phyloP scores from a whole-genome alignment of 1,140 invertebrate genomes.

The Argopecten irradians region DNA sequence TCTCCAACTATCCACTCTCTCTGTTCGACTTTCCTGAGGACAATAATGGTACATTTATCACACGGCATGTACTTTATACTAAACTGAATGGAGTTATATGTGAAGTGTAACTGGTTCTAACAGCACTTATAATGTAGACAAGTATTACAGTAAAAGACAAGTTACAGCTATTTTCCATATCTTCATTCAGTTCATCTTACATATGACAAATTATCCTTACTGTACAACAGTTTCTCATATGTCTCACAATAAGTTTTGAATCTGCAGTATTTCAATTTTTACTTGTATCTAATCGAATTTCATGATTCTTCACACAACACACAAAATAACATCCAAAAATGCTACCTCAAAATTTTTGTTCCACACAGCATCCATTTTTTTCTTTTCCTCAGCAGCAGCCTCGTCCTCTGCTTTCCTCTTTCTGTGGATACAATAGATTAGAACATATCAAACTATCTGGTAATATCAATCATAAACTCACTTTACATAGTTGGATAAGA shows the following conservation, averaged over 20 bases:
- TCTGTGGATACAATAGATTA: constrained; percentile 62
- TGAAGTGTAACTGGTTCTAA: not conserved
- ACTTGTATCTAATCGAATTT: too few species aligned
- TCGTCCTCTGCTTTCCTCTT: constrained; percentile 97
- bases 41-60: constrained; percentile 68
- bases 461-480: not conserved
- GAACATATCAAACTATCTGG: constrained; percentile 17
- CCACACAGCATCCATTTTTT: constrained; percentile 94
- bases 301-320: too few species aligned
- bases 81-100: not conserved
- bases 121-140: not conserved
- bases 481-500: not conserved
- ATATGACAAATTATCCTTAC: not conserved
- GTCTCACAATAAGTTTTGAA: too few species aligned
- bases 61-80: not conserved
- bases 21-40: constrained; percentile 92
- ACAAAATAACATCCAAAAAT: too few species aligned
- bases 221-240: not conserved
- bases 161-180: not conserved
- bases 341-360: constrained; percentile 98
- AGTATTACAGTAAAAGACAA: not conserved
- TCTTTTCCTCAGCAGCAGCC: constrained; percentile 92
- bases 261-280: too few species aligned
- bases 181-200: not conserved
- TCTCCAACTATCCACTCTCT: constrained; percentile 96